phyloP scores from a whole-genome alignment of 2,888 invertebrate genomes.

The Magallana nippona region DNA sequence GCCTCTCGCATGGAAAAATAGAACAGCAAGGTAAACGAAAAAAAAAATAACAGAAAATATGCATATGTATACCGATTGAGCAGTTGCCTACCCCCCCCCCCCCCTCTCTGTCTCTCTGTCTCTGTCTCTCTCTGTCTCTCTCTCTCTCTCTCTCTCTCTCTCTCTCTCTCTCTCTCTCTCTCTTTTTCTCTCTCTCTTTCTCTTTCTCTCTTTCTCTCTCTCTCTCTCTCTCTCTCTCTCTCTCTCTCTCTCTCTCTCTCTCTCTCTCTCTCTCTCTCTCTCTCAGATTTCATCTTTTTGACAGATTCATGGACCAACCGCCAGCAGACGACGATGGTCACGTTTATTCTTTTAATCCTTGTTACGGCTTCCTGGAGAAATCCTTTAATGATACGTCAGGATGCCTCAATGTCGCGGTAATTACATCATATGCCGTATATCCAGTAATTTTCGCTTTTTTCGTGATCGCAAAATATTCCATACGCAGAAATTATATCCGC shows the following conservation, averaged over 20 bases:
- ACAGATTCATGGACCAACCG: background rate
- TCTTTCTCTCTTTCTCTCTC: background rate
- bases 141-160: slow-evolving; percentile 29
- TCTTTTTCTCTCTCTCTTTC: background rate
- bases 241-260: slow-evolving; percentile 36
- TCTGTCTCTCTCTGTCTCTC: slow-evolving; percentile 38
- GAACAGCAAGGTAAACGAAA: slow-evolving; percentile 13
- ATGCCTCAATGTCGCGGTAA: slow-evolving; percentile 3
- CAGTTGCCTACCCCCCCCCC: too few species aligned
- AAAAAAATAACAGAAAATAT: too few species aligned
- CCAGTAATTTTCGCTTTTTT: too few species aligned
- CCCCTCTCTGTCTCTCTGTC: background rate
- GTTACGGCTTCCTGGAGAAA: slow-evolving; percentile 39
- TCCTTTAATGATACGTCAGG: background rate
- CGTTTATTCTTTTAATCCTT: slow-evolving; percentile 42
- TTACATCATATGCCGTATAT: too few species aligned
- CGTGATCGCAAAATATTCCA: too few species aligned
- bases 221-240: slow-evolving; percentile 39
- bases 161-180: background rate
- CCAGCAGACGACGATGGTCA: slow-evolving; percentile 12
- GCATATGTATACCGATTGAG: too few species aligned
- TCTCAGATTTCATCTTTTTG: background rate
- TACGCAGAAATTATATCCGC: too few species aligned
- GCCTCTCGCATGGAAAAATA: slow-evolving; percentile 28
- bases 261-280: slow-evolving; percentile 37